Base-by-base conservation (phyloP, 1,140 invertebrate species). In the Drosophila kikkawai region DNA sequence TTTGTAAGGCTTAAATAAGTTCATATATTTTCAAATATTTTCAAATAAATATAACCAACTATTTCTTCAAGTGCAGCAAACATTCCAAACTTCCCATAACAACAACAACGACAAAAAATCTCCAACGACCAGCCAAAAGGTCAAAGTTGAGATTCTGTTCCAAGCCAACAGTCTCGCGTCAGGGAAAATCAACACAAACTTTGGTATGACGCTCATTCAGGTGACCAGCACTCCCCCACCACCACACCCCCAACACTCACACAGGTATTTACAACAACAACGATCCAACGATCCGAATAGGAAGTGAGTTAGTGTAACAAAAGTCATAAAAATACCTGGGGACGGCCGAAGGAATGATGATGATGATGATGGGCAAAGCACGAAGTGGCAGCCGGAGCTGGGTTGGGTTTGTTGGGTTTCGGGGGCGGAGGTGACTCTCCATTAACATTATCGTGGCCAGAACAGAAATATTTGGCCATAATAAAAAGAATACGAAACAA, bases 301-400 rank as follows among this genome's bases (percentile, higher is more conserved):
- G 84, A 88, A 88, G 85, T 88, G 78, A 88, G 85, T 90, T 88
- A 88, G 84, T 88, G 85, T 90, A 88, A 88, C 84, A 88, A 79
- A 88, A 75, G 84, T 78, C 63, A 87, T 88, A 87, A 88, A 87
- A 87, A 88, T 87, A 83, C 80, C 80, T 88, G 45, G 44, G 79
- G 60, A 44, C 48, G 56, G 67, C 53, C 69, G 41, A 55, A 48
- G 39, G 60, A 69, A 59, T 56, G 67, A 76, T 29, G 76, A 48
- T 58, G 65, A 75, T 48, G 75, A 77, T 76, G 53, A 65, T 51
- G 71, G 39, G 11, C 41, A 26, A n/a, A 39, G 50, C 48, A 57
- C 51, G 57, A 45, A 9, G 64, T 44, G 45, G 57, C 17, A 56
- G 9, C 22, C 8, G n/a, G 41, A 8, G 41, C 41, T 26, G 45